These are phyloP conservation scores for Anabacerthia variegaticeps DNA, from an alignment of 2,797 vertebrate species.

Conservation along the genomic window DNA sequence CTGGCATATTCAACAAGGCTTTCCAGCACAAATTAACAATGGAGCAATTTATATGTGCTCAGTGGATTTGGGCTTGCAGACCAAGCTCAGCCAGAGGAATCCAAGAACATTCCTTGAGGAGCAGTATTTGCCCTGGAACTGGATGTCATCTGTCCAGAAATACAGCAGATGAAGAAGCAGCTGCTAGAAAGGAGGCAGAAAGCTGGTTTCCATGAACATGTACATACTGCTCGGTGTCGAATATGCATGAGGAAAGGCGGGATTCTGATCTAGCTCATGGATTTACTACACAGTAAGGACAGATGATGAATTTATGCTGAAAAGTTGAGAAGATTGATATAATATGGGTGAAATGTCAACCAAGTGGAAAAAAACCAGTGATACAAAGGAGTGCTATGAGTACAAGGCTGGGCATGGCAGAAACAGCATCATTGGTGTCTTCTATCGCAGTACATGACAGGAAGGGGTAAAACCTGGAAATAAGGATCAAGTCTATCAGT, in stretches of 20 bases:
- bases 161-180: constrained; percentile 54
- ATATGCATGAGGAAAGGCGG: not conserved
- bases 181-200: constrained; percentile 43
- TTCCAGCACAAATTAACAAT: constrained; percentile 25
- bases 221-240: not conserved
- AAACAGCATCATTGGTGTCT: not conserved
- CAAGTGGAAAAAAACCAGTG: not conserved
- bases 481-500: not conserved
- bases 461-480: not conserved
- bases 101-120: constrained; percentile 49
- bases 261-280: not conserved
- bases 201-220: not conserved
- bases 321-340: not conserved
- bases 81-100: not conserved
- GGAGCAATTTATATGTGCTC: constrained; percentile 1
- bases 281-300: not conserved
- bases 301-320: not conserved
- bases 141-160: not conserved
- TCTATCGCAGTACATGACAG: not conserved
- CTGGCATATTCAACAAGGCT: not conserved
- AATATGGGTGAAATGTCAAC: not conserved
- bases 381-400: not conserved
- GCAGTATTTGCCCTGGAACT: constrained; percentile 51
- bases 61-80: not conserved
- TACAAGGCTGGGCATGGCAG: not conserved